These are phyloP conservation scores for Drosophila parvula DNA, from an alignment of 1,140 invertebrate species.

Conservation along the genomic window DNA sequence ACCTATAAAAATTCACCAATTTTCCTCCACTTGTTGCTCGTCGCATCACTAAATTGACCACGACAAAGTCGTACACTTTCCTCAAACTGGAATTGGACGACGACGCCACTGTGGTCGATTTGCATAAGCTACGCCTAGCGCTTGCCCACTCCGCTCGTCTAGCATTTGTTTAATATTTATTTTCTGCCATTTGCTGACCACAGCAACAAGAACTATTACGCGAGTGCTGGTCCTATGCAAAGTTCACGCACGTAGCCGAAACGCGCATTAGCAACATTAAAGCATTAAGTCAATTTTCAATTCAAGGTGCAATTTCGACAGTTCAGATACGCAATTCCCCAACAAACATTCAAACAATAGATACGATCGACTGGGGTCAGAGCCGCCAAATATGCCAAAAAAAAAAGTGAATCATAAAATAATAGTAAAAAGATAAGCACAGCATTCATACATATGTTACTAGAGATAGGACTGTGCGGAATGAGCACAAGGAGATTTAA, in stretches of 20 bases:
- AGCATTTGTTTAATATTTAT: conserved; percentile 76
- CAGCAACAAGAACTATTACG: conserved; percentile 76
- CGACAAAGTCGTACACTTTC: conserved; percentile 53
- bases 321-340: conserved; percentile 2
- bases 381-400: background rate
- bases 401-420: background rate
- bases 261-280: conserved; percentile 48
- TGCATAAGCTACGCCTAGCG: conserved; percentile 43
- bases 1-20: conserved; percentile 32
- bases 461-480: background rate
- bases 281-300: conserved; percentile 48
- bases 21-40: conserved; percentile 17
- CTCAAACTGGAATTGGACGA: conserved; percentile 16
- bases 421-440: background rate
- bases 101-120: conserved; percentile 30
- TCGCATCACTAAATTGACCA: conserved; percentile 28
- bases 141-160: conserved; percentile 8
- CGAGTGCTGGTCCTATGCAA: conserved; percentile 36
- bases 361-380: conserved; percentile 9
- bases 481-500: background rate
- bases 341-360: conserved; percentile 21
- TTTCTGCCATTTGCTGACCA: conserved; percentile 78
- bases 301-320: conserved; percentile 54
- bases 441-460: background rate
- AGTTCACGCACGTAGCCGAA: conserved; percentile 42